Percentiles rank a stretch among this genome's conserved stretches.
These are phyloP conservation scores for Orchestia grillus DNA, from an alignment of 1,140 invertebrate species.

Conservation along the genomic window DNA sequence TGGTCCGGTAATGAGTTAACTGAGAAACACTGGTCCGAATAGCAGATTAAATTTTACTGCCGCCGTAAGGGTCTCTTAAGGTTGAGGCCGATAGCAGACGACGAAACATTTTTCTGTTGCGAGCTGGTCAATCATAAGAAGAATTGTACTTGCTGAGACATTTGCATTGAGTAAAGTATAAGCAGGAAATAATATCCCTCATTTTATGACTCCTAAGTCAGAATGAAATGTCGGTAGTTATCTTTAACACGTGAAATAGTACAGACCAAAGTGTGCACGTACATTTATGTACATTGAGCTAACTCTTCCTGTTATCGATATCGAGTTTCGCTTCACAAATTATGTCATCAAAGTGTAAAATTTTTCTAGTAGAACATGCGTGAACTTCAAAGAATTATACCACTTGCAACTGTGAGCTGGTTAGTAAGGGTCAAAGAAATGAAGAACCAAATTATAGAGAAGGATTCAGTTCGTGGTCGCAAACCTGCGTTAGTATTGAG, in stretches of 20 bases:
- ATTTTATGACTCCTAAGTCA: background rate
- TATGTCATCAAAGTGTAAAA: background rate
- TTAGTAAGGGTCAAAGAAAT: background rate
- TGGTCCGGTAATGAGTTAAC: background rate
- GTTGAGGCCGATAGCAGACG: background rate
- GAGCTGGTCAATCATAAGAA: background rate
- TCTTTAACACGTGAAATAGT: background rate
- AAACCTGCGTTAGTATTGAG: background rate
- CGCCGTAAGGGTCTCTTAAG: background rate
- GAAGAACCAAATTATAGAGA: background rate
- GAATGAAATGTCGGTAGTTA: background rate
- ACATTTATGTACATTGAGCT: background rate
- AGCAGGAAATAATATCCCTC: background rate
- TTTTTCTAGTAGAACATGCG: background rate
- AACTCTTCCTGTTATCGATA: background rate
- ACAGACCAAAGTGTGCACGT: background rate
- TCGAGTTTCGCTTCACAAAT: background rate
- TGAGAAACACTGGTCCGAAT: background rate
- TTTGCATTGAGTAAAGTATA: background rate
- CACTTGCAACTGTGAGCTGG: background rate
- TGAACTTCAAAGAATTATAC: background rate
- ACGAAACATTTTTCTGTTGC: no score
- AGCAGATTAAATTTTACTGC: background rate
- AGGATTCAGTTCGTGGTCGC: background rate
- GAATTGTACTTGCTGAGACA: background rate